Conservation (phyloP, 2,797 vertebrate species). For the Enteromius treurensis region DNA sequence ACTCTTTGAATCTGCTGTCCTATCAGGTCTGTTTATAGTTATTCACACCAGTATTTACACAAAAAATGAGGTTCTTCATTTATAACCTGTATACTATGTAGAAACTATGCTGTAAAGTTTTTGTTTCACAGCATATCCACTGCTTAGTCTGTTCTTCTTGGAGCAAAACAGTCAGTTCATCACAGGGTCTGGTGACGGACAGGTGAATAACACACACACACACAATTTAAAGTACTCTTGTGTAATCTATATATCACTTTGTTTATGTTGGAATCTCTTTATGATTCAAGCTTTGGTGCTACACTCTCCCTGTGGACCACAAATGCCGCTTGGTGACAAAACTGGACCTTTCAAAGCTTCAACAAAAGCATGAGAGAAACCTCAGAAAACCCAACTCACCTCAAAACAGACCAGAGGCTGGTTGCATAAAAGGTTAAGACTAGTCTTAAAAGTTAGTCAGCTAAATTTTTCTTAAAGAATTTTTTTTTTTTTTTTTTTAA, state of each 20-base stretch:
- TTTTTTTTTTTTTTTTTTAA: too few relatives aligned
- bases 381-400: conserved; percentile 42
- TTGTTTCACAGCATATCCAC: conserved; percentile 77
- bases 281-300: conserved; percentile 82
- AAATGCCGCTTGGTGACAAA: conserved; percentile 78
- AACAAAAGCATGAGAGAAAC: conserved; percentile 72
- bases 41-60: conserved; percentile 24
- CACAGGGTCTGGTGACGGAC: conserved; percentile 83
- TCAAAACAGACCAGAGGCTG: conserved; percentile 17
- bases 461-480: too few relatives aligned
- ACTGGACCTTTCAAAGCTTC: conserved; percentile 81
- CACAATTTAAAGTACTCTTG: neutral
- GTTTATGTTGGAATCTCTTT: conserved; percentile 1
- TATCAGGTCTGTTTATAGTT: conserved; percentile 79
- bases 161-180: conserved; percentile 78
- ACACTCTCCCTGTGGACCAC: conserved; percentile 77
- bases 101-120: conserved; percentile 10
- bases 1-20: conserved; percentile 83
- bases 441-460: too few relatives aligned
- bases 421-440: too few relatives aligned
- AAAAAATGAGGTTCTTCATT: neutral
- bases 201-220: conserved; percentile 72
- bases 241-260: neutral
- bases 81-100: neutral
- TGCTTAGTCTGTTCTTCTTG: conserved; percentile 80